Evolutionary conservation across 2,888 invertebrate species (phyloP), one percentile per base, ranked within the genome.

Genomic region (Heteropelma amictum): DNA sequence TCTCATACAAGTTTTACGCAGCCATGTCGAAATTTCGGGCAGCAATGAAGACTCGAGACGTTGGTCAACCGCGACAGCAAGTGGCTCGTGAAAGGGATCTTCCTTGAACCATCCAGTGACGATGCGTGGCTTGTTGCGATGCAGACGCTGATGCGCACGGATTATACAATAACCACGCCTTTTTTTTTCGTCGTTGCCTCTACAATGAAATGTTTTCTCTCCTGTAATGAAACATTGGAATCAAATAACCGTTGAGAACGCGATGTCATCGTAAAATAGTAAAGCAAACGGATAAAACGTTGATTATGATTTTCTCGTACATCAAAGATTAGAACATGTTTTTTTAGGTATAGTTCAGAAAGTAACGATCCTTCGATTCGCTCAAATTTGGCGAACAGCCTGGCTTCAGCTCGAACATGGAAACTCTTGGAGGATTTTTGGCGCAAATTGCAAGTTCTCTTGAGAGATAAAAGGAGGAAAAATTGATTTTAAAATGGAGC

Each of bases 71-170:
- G 38, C 21, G 56, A 58, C 63, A 51, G 68, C 74, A 60, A 45
- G 58, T 45, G 53, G 74, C 65, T 60, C 70, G 61, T 60, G 54
- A 54, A 70, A 60, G 45, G 19, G 14, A 14, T 51, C 42, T 56
- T 54, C 40, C 47, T 51, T 17, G 21, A 60, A 61, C 63, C 72
- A 72, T 35, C 67, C 26, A 58, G 19, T 71, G 17, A 56, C 68
- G 73, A 74, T n/a, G n/a, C 72, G 76, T 76, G 78, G 72, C 53
- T 67, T 47, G 63, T 72, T 76, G 69, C 67, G 74, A 78, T 76
- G 69, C 74, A 65, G 33, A 38, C 42, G 40, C 64, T 51, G 69
- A 69, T 74, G 69, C 56, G 60, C 53, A 58, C 35, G 38, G 64
- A 72, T 78, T 76, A 78, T 74, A 72, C 69, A 78, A 76, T 73